Evolutionary conservation across 2,797 vertebrate species (phyloP), one percentile per base, ranked within the genome.

Genomic region (Synanceia verrucosa): DNA sequence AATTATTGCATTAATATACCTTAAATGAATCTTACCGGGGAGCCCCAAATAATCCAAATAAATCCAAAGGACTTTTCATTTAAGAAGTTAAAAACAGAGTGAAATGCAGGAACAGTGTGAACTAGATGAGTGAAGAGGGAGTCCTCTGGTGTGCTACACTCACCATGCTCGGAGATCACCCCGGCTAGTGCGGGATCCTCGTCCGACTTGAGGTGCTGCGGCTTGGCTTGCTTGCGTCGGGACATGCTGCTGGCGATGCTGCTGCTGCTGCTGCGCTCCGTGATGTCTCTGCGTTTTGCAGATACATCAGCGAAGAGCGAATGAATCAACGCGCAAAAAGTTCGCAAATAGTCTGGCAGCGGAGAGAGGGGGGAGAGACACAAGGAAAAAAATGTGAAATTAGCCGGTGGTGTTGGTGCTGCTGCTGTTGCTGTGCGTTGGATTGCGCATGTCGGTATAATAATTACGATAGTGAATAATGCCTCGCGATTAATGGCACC

Each of bases 171-270:
- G 14, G 96, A 95, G 83, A 95, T 94, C 93, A 96, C 94, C 91
- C 96, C 95, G 86, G 94, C 88, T 82, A 94, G 91, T 74, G 95
- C 92, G 76, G 95, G 94, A 82, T 99, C 97, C 94, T 97, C 96
- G 92, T 99, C 98, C 92, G 98, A 97, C 88, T 94, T 96, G 93
- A 99, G 97, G 91, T 99, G 98, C 95, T 99, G 98, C 86, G 98
- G 98, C 92, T 98, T 99, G 90, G 98, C 97, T 96, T 99, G 98
- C 96, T 99, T 99, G 94, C 98, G 96, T 91, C 98, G 96, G 95
- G 98, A 99, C 98, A 99, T 99, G 94, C 94, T 97, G 96, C 18
- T 31, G 85, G 65, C 2, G 50, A 12, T 48, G 70, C 31, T 53
- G 91, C n/a, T 71, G 82, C 70, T 82, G 82, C 78, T 90, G 85